Evolutionary conservation across 2,888 invertebrate genomes (phyloP), one percentile per base, ranked within the genome.

Genomic region (Dioctria linearis): DNA sequence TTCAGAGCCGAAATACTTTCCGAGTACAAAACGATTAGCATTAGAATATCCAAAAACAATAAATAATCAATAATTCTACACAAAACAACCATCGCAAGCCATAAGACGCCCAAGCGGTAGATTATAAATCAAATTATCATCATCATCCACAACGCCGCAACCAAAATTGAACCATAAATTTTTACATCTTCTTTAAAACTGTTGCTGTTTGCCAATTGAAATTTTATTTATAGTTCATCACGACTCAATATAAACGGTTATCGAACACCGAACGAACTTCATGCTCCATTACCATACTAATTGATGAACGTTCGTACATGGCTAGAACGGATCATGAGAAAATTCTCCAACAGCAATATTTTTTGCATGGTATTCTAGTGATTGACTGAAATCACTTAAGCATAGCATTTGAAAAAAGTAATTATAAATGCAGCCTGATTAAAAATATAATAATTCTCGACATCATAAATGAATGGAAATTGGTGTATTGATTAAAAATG

Each of bases 221-320:
- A 51, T 69, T 69, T 69, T 69, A 69, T 69, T 69, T 69, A 54
- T 69, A 69, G 69, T 51, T 11, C 37, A 51, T 51, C 37, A 51
- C 11, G 9, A 69, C n/a, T 37, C 51, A 46, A 11, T 9, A 2
- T 9, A 51, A 69, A 51, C 51, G 69, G 69, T 39, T 39, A 69
- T 51, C 51, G 51, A 51, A 39, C 69, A 51, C 69, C 54, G n/a
- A 54, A 54, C 49, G 49, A 43, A 11, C 49, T 37, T 69, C 54
- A 69, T 11, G 69, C 69, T 54, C 69, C 49, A 69, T 69, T 69
- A 69, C 5, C 69, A 69, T 39, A 3, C 69, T 51, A 69, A 69
- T 69, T 69, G 37, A 69, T 69, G 66, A 43, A 51, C 69, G 54
- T 49, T 54, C 25, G 49, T 39, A 9, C 40, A 37, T 37, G 46